Evolutionary conservation across 2,113 vertebrate species (phyloP).

Genomic region (Agelaius phoeniceus): DNA sequence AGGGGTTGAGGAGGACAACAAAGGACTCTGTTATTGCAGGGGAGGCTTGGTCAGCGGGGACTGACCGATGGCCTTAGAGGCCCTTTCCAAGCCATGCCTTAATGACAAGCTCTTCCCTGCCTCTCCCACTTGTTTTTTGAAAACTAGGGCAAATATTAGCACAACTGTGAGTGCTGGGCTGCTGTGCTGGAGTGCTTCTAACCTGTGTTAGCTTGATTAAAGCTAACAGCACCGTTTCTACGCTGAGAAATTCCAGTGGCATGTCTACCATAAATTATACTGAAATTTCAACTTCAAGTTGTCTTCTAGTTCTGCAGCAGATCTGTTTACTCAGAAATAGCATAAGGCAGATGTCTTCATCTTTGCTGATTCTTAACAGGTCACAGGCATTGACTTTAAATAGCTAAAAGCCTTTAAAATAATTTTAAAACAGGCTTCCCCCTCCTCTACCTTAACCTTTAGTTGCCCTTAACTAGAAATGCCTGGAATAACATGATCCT

Average conservation of each 20-base stretch:
- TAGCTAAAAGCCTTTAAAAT: constrained; percentile 44
- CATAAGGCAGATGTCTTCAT: constrained; percentile 42
- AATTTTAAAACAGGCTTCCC: background rate
- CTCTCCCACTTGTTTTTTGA: background rate
- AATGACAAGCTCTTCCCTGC: background rate
- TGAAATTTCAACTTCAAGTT: background rate
- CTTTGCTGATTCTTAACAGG: constrained; percentile 29
- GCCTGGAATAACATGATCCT: background rate
- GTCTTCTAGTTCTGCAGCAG: background rate
- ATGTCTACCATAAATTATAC: background rate
- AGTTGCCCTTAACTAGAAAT: background rate
- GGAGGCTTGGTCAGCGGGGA: background rate
- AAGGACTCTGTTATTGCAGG: fast-evolving
- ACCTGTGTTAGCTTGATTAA: background rate
- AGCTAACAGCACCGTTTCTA: background rate
- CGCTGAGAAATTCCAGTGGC: background rate
- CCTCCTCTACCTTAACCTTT: background rate
- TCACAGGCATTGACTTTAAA: constrained; percentile 14
- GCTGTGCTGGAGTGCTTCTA: background rate
- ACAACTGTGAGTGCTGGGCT: background rate
- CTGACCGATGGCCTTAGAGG: background rate
- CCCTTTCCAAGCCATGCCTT: background rate
- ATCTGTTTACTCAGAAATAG: constrained; percentile 21
- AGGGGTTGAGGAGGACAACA: background rate
- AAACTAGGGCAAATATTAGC: constrained; percentile 14